A percentile compares a stretch with the other conserved stretches of the same genome.
Evolutionary conservation across 2,888 invertebrate species (phyloP).

Genomic region (Tipula vernalis): DNA sequence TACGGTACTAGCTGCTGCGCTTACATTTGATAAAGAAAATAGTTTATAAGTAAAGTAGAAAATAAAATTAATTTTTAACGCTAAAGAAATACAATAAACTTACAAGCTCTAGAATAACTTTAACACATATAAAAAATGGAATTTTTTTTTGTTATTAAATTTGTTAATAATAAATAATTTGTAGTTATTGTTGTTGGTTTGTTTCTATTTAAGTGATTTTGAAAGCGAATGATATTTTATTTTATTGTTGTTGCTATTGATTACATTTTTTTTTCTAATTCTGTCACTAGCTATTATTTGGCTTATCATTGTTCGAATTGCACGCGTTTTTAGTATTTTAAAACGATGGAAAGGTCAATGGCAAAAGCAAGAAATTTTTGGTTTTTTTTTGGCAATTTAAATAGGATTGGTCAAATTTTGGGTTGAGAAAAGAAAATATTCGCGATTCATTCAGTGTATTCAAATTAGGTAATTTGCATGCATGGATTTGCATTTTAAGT

Average conservation of each 20-base stretch:
- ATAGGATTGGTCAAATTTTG: background rate
- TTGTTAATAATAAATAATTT: background rate
- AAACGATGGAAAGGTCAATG: background rate
- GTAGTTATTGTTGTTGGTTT: background rate
- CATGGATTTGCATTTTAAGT: background rate
- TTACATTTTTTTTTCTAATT: background rate
- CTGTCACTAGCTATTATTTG: background rate
- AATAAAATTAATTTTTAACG: background rate
- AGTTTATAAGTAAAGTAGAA: background rate
- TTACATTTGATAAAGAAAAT: background rate
- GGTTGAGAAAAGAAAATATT: background rate
- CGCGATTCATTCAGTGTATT: background rate
- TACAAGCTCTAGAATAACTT: background rate
- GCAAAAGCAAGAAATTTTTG: background rate
- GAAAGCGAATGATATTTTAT: background rate
- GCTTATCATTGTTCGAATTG: background rate
- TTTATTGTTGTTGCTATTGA: background rate
- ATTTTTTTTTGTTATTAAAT: background rate
- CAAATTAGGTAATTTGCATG: background rate
- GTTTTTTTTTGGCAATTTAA: background rate
- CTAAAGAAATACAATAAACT: background rate
- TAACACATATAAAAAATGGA: background rate
- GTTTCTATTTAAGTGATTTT: background rate
- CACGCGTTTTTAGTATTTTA: background rate
- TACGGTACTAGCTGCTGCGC: background rate